Base-by-base conservation (phyloP, 2,888 invertebrate species). In the Ormia ochracea region DNA sequence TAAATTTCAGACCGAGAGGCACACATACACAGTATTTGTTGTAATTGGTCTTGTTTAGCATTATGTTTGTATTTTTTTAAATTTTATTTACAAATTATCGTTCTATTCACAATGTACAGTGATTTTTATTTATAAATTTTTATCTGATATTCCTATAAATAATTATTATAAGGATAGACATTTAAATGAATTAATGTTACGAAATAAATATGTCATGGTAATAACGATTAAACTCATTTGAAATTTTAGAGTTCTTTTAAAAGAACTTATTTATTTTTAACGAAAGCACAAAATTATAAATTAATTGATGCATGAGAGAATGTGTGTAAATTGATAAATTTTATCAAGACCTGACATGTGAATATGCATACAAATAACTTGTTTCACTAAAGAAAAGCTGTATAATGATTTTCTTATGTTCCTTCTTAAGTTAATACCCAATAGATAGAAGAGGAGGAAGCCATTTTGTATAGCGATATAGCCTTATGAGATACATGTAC, bases 111-210 rank as follows among this genome's bases (percentile, higher is more conserved):
- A 50, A 54, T 74, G 75, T 79, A 79, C 74, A 75, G 74, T 79
- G 69, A 45, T 59, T 74, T 70, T 75, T 58, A 36, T 36, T 66
- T 45, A 65, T 43, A 33, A 33, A 23, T 79, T 74, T 74, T 54
- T 65, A 65, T 52, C 43, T 45, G 58, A 74, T 65, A 69, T 79
- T 74, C 58, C 74, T 78, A 45, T 66, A n/a, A n/a, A n/a, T n/a
- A 61, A 52, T 58, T 56, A 56, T 38, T 54, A n/a, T 68, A 61
- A 59, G 58, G 26, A 26, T 17, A 28, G 45, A 28, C 45, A 26
- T 26, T 65, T 23, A 66, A n/a, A n/a, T n/a, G n/a, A 50, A 77
- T 38, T 50, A 58, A 12, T 36, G 28, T 70, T 41, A 50, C 54
- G 23, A 75, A 63, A 45, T 76, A 78, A 66, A 72, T 45, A 63